These are phyloP conservation scores for Metalampra italica DNA, from an alignment of 2,888 invertebrate genomes.

Conservation along the genomic window DNA sequence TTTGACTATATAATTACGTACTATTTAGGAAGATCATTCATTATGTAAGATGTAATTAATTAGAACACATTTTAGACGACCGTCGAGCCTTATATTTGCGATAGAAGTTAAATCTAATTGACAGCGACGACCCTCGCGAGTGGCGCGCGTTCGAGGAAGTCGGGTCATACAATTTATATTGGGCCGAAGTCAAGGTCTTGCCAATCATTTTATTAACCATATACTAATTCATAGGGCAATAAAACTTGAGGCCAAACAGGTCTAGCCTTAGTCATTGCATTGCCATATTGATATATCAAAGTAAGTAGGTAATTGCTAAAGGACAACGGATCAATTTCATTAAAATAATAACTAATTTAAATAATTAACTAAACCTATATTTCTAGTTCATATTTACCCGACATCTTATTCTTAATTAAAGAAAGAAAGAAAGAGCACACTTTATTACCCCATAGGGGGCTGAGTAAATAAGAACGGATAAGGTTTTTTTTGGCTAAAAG, in stretches of 20 bases:
- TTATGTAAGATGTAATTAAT: not conserved
- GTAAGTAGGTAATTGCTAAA: not conserved
- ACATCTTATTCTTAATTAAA: too few species aligned
- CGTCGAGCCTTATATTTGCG: constrained; percentile 28
- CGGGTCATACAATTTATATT: constrained; percentile 70
- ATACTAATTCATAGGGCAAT: constrained; percentile 68
- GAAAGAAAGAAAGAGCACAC: too few species aligned
- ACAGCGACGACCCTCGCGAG: constrained; percentile 58
- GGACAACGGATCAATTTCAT: constrained; percentile 2
- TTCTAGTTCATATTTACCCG: too few species aligned
- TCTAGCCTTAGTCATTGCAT: constrained; percentile 31
- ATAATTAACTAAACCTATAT: too few species aligned
- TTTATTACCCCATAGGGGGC: too few species aligned
- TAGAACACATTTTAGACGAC: constrained; percentile 9
- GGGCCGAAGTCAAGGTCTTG: constrained; percentile 69
- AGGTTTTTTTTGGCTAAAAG: too few species aligned
- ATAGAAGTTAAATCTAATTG: constrained; percentile 50
- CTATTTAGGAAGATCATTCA: not conserved
- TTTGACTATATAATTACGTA: too few species aligned
- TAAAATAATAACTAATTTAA: too few species aligned
- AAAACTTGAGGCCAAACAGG: constrained; percentile 57
- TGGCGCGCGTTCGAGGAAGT: constrained; percentile 64
- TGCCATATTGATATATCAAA: constrained; percentile 28
- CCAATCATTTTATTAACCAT: constrained; percentile 70
- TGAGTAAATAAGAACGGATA: too few species aligned